phyloP scores from a whole-genome alignment of 2,888 invertebrate species.

The Harpagoxenus sublaevis region DNA sequence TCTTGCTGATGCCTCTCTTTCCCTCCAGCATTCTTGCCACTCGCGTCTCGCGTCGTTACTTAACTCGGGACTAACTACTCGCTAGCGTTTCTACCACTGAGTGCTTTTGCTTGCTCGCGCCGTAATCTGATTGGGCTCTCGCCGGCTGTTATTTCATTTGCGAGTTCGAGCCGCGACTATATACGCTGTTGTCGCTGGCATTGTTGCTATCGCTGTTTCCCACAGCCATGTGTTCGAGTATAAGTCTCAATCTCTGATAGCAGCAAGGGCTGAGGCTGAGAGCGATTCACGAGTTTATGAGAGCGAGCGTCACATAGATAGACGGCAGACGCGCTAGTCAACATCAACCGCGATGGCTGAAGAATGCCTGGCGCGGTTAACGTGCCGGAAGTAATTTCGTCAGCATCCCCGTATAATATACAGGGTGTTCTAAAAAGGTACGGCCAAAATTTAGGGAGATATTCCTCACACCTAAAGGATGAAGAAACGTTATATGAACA shows the following conservation, averaged over 20 bases:
- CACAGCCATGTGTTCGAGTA: background rate
- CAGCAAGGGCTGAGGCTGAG: slow-evolving; percentile 20
- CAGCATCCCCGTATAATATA: background rate
- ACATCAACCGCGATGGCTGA: slow-evolving; percentile 17
- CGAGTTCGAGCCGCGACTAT: slow-evolving; percentile 38
- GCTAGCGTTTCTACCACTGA: slow-evolving; percentile 50
- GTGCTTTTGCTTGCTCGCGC: slow-evolving; percentile 63
- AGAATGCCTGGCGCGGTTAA: slow-evolving; percentile 21
- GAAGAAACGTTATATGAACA: too few species aligned
- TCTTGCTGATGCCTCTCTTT: slow-evolving; percentile 5
- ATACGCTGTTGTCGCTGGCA: background rate
- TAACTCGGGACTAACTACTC: slow-evolving; percentile 61
- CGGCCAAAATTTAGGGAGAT: too few species aligned
- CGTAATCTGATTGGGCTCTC: slow-evolving; percentile 64
- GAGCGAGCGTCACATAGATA: background rate
- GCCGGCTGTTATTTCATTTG: slow-evolving; percentile 49
- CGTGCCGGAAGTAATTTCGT: slow-evolving; percentile 27
- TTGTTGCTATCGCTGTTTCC: background rate
- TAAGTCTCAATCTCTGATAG: slow-evolving; percentile 37
- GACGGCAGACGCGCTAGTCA: slow-evolving; percentile 19
- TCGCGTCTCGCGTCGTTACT: slow-evolving; percentile 51
- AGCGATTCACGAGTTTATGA: slow-evolving; percentile 40
- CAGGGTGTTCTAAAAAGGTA: too few species aligned
- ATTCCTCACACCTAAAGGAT: too few species aligned
- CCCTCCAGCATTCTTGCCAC: background rate